These are phyloP conservation scores for Dynastes tityus DNA, from an alignment of 2,888 invertebrate genomes.

Conservation along the genomic window DNA sequence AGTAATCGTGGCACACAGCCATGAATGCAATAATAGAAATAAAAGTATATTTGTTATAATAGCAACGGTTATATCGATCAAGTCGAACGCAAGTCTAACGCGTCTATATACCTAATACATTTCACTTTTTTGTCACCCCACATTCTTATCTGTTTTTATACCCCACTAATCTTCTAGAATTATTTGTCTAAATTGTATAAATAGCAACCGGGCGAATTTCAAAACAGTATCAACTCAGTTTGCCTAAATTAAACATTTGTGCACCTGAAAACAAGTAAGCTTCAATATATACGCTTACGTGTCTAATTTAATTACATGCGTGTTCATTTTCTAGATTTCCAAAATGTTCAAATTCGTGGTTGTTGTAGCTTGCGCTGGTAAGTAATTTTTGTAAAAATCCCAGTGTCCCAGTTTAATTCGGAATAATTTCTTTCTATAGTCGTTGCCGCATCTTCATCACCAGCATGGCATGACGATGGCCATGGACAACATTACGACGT, in stretches of 20 bases:
- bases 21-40: conserved; percentile 4
- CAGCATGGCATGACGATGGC: conserved; percentile 42
- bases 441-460: conserved; percentile 30
- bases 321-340: conserved; percentile 27
- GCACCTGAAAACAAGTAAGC: conserved; percentile 40
- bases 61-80: conserved; percentile 17
- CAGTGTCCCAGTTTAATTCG: not conserved
- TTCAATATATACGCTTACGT: not conserved
- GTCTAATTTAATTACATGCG: not conserved
- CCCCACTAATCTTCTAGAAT: conserved; percentile 30
- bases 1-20: not conserved
- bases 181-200: conserved; percentile 45
- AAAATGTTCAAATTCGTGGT: conserved; percentile 47
- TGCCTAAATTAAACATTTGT: conserved; percentile 44
- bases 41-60: conserved; percentile 14
- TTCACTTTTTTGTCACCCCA: conserved; percentile 42
- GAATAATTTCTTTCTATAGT: conserved; percentile 36
- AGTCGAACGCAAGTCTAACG: not conserved
- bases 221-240: conserved; percentile 38
- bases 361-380: conserved; percentile 50
- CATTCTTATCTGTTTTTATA: conserved; percentile 41
- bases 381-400: conserved; percentile 33
- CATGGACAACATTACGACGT: conserved; percentile 51
- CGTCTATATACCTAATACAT: conserved; percentile 24
- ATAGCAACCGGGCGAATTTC: conserved; percentile 14